Conservation (phyloP, 2,797 vertebrate species). For the Siniperca undulata region DNA sequence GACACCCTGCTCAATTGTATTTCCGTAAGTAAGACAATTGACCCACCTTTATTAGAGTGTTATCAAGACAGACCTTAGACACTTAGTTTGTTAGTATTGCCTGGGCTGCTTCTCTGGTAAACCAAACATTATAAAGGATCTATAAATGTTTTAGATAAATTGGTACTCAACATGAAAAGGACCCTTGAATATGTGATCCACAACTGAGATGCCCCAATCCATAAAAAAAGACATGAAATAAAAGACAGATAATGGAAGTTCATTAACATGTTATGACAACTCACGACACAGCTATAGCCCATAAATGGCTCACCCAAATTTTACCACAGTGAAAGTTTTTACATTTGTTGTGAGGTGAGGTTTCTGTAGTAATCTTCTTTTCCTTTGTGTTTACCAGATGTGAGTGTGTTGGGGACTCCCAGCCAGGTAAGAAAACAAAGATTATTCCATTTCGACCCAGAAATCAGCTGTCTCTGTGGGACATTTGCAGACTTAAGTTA, state of each 20-base stretch:
- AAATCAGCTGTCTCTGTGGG: not conserved
- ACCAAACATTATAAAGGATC: too few species aligned
- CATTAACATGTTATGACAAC: too few species aligned
- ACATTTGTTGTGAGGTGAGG: not conserved
- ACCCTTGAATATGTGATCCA: not conserved
- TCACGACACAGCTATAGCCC: not conserved
- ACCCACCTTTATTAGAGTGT: too few species aligned
- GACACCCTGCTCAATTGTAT: too few species aligned
- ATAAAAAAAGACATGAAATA: too few species aligned
- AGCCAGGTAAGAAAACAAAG: conserved; percentile 45
- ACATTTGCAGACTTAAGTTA: not conserved
- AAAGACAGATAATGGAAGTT: too few species aligned
- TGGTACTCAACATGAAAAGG: not conserved
- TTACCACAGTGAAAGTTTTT: not conserved
- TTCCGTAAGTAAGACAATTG: too few species aligned
- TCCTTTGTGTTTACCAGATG: conserved; percentile 46
- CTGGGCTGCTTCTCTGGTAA: too few species aligned
- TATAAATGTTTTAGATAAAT: too few species aligned
- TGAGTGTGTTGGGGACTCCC: not conserved
- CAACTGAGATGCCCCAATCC: too few species aligned
- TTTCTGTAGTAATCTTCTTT: not conserved
- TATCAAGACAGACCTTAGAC: too few species aligned
- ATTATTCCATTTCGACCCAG: not conserved
- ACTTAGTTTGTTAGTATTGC: too few species aligned
- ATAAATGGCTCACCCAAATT: not conserved